Conservation (phyloP, 2,797 vertebrate genomes). For the Helarctos malayanus region DNA sequence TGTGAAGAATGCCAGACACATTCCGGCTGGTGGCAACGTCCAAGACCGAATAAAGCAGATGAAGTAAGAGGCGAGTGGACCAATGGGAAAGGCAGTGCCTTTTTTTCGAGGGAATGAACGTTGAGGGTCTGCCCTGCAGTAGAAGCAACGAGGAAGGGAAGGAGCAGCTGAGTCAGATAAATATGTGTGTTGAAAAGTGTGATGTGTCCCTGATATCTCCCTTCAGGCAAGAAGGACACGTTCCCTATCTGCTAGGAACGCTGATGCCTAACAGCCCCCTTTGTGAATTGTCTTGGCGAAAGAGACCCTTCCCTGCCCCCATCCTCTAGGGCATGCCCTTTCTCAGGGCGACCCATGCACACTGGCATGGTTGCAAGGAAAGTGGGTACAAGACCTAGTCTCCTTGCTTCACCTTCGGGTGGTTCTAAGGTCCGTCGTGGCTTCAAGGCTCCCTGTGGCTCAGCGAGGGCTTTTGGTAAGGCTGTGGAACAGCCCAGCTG, state of each 20-base stretch:
- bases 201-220: not conserved
- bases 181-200: accelerated
- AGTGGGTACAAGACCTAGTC: not conserved
- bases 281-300: not conserved
- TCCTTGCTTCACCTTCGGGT: not conserved
- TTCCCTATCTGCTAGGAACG: not conserved
- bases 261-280: not conserved
- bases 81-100: accelerated
- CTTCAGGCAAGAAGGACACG: not conserved
- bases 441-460: not conserved
- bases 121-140: not conserved
- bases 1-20: too few species aligned
- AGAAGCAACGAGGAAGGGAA: not conserved
- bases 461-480: not conserved
- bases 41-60: not conserved
- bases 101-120: not conserved
- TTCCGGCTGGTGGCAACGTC: not conserved
- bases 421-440: not conserved
- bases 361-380: not conserved
- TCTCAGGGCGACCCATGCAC: not conserved
- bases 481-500: not conserved
- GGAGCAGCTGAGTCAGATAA: not conserved
- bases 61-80: not conserved
- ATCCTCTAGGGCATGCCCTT: not conserved
- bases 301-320: not conserved